Evolutionary conservation across 1,140 invertebrate genomes (phyloP).

Genomic region (Sogatella furcifera): DNA sequence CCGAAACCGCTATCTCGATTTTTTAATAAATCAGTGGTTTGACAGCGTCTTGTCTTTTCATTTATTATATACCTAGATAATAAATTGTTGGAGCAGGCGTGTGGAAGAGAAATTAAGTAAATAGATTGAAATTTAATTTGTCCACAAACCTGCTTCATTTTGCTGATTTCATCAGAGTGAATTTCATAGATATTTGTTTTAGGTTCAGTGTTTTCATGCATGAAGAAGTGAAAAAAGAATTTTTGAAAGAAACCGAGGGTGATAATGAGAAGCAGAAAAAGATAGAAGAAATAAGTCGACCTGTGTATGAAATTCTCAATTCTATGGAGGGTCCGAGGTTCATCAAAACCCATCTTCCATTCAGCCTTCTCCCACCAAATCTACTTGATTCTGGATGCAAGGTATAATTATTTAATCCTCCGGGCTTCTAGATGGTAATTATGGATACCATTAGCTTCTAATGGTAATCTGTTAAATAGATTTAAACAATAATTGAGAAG

Average conservation of each 20-base stretch:
- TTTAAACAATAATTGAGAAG: too few species aligned
- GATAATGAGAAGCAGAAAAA: slow-evolving; percentile 13
- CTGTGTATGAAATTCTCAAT: slow-evolving; percentile 23
- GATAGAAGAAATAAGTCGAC: slow-evolving; percentile 14
- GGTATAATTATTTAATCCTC: not conserved
- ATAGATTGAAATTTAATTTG: too few species aligned
- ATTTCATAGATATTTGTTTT: not conserved
- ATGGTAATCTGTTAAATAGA: too few species aligned
- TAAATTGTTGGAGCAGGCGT: too few species aligned
- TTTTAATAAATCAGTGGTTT: too few species aligned
- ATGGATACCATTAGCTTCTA: too few species aligned
- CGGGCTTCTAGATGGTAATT: too few species aligned
- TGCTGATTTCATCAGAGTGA: not conserved
- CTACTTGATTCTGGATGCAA: slow-evolving; percentile 31
- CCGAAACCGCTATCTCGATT: too few species aligned
- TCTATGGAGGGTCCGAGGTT: slow-evolving; percentile 40
- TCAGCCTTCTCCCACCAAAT: slow-evolving; percentile 47
- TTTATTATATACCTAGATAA: too few species aligned
- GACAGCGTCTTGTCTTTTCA: too few species aligned
- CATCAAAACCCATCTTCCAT: slow-evolving; percentile 61
- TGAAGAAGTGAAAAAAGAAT: slow-evolving; percentile 17
- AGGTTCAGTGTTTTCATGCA: slow-evolving; percentile 19
- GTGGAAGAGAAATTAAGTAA: too few species aligned
- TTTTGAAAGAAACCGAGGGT: slow-evolving; percentile 16
- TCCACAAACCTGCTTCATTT: too few species aligned